phyloP scores from a whole-genome alignment of 2,797 vertebrate genomes.

The Myotis myotis region DNA sequence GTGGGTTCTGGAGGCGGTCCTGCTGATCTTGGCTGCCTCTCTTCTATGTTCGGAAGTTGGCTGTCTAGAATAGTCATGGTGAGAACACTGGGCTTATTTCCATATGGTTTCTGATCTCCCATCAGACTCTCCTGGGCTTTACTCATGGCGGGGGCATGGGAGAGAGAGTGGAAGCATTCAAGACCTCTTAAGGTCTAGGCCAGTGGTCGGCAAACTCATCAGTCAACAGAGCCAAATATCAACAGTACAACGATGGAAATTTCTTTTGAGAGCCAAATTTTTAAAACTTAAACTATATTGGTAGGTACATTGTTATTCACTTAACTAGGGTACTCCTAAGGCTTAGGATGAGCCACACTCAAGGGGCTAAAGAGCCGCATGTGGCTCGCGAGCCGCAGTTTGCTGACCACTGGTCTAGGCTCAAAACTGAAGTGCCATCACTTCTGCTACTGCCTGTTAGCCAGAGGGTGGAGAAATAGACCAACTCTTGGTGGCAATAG shows the following conservation, averaged over 20 bases:
- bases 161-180: not conserved
- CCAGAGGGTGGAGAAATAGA: not conserved
- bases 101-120: not conserved
- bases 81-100: conserved; percentile 4
- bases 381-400: too few relatives aligned
- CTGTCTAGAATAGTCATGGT: not conserved
- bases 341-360: too few relatives aligned
- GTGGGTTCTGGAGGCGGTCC: not conserved
- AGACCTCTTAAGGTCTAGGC: not conserved
- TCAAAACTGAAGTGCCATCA: not conserved
- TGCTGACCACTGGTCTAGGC: not conserved
- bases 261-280: too few relatives aligned
- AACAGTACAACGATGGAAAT: too few relatives aligned
- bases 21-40: not conserved
- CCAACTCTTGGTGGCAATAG: not conserved
- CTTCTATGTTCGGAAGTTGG: not conserved
- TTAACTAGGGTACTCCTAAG: too few relatives aligned
- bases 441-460: not conserved
- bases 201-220: too few relatives aligned
- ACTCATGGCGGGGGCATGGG: not conserved
- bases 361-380: too few relatives aligned
- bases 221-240: too few relatives aligned
- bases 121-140: not conserved
- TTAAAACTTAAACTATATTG: too few relatives aligned
- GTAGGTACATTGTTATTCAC: too few relatives aligned